phyloP scores from a whole-genome alignment of 2,888 invertebrate genomes.

The Marasmarcha lunaedactyla region DNA sequence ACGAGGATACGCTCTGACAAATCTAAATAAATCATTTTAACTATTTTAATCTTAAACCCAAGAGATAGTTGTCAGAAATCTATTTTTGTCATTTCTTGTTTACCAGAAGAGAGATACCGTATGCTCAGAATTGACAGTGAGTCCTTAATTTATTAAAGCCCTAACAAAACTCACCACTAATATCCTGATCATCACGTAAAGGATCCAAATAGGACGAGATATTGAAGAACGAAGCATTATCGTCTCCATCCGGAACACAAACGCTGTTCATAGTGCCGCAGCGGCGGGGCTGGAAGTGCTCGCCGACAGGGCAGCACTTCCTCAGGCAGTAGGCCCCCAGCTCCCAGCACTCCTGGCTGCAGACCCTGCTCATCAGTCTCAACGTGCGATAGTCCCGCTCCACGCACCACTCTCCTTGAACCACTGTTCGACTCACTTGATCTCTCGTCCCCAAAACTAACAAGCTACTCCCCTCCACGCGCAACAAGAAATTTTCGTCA shows the following conservation, averaged over 20 bases:
- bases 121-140: no score
- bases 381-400: constrained; percentile 30
- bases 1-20: no score
- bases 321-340: constrained; percentile 51
- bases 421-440: constrained; percentile 18
- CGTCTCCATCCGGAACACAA: constrained; percentile 35
- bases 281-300: constrained; percentile 43
- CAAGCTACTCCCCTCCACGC: constrained; percentile 33
- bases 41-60: no score
- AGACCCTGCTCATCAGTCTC: constrained; percentile 39
- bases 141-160: no score
- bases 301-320: constrained; percentile 68
- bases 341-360: constrained; percentile 32
- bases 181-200: constrained; percentile 21
- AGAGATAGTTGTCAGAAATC: no score
- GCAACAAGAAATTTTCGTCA: constrained; percentile 30
- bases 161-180: constrained; percentile 35
- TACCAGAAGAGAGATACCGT: no score
- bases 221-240: constrained; percentile 29
- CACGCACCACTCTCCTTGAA: constrained; percentile 51
- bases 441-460: constrained; percentile 23
- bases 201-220: constrained; percentile 39
- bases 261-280: constrained; percentile 36
- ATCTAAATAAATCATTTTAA: no score
- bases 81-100: no score